Base-by-base conservation (phyloP, 2,797 vertebrate species). In the Peromyscus nudipes region DNA sequence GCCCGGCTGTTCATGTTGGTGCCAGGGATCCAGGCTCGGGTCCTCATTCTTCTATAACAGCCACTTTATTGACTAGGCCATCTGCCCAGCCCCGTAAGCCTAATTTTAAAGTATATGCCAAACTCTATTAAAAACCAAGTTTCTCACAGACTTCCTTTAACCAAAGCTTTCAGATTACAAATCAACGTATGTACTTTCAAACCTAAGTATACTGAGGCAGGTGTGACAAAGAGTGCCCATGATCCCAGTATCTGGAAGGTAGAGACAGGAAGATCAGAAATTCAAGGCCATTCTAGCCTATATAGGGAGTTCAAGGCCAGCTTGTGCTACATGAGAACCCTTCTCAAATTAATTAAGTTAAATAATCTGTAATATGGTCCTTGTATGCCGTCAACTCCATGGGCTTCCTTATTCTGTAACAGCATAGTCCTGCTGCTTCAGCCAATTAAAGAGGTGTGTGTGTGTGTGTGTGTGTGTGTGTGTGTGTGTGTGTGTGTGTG, bases 111-210 rank as follows among this genome's bases (percentile, higher is more conserved):
- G 81, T 27, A 76, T 0, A 88, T n/a, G 23, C 4, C 46, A 80
- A 84, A 93, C 57, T 73, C 4, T 23, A 57, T 64, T 97, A 76
- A 25, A 83, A 86, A 92, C 16, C 77, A 60, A 49, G 11, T 93
- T 93, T 95, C 84, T 75, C 79, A 86, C 29, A 57, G 77, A 49
- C 77, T 90, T 89, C 16, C 37, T 81, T 73, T 94, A 84, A 69
- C 31, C 37, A 21, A 17, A 27, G 57, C 76, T 96, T 94, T 90
- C 69, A 84, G 60, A 87, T n/a, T 73, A 69, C 21, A 91, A 80
- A 29, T 65, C 37, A 8, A 29, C 37, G 13, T 93, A 37, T 55
- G 10, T 62, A 75, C 31, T 79, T 62, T 65, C 60, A 75, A 75
- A 34, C 52, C 80, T 52, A 64, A 83, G 5, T 83, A 21, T 49